phyloP scores from a whole-genome alignment of 2,113 vertebrate species.

The Podarcis cretensis region DNA sequence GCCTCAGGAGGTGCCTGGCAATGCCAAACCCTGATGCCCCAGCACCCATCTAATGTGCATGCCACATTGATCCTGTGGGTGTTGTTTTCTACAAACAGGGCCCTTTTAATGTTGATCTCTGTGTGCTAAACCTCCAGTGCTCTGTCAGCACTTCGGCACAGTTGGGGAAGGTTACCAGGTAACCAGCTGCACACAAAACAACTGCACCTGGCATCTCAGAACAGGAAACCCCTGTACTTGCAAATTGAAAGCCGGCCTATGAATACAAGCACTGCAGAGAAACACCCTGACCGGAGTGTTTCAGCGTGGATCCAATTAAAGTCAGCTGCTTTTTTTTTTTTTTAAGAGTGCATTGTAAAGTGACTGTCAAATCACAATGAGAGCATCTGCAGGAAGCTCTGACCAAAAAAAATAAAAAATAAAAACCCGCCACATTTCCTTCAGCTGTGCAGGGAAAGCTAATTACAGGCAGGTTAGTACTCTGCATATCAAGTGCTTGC shows the following conservation, averaged over 20 bases:
- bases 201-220: conserved; percentile 53
- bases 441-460: conserved; percentile 41
- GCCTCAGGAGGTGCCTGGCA: not conserved
- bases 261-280: conserved; percentile 60
- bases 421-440: conserved; percentile 36
- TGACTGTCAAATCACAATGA: conserved; percentile 57
- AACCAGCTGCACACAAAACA: conserved; percentile 61
- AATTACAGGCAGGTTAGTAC: conserved; percentile 19
- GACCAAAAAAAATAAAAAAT: conserved; percentile 15
- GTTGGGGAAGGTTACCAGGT: conserved; percentile 61
- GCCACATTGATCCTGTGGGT: not conserved
- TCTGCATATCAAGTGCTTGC: not conserved
- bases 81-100: not conserved
- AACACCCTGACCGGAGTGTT: conserved; percentile 41
- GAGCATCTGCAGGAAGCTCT: conserved; percentile 49
- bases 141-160: conserved; percentile 30
- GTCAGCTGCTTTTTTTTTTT: conserved; percentile 28
- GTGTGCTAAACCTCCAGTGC: not conserved
- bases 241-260: conserved; percentile 53
- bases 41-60: not conserved
- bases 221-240: conserved; percentile 26
- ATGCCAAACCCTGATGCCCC: not conserved
- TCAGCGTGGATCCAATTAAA: conserved; percentile 36
- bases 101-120: not conserved
- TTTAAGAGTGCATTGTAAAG: conserved; percentile 37